Percentiles rank a stretch among this genome's conserved stretches.
Conservation (phyloP, 1,140 invertebrate genomes). For the Leptinotarsa texana region DNA sequence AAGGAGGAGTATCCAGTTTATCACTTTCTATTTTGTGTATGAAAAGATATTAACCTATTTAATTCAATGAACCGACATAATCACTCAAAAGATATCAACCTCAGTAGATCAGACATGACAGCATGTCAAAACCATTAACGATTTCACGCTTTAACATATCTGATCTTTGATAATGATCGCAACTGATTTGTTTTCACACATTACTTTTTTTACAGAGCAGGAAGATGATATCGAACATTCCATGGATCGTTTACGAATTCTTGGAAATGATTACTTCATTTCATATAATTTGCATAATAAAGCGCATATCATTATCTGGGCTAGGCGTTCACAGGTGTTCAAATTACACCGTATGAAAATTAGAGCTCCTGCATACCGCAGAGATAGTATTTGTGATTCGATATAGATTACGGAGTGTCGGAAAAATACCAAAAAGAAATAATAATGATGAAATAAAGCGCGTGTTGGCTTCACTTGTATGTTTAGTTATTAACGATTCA, state of each 20-base stretch:
- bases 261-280: conserved; percentile 4
- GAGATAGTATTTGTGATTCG: neutral
- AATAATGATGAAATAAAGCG: too few relatives aligned
- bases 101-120: too few relatives aligned
- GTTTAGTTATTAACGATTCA: too few relatives aligned
- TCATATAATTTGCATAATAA: neutral
- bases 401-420: neutral
- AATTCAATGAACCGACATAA: too few relatives aligned
- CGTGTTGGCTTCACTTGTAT: too few relatives aligned
- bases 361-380: neutral
- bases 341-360: neutral
- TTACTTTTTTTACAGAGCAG: neutral
- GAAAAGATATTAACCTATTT: too few relatives aligned
- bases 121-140: too few relatives aligned
- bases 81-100: too few relatives aligned
- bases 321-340: neutral
- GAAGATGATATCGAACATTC: neutral
- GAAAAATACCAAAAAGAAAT: neutral
- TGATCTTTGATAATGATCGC: too few relatives aligned
- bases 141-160: too few relatives aligned
- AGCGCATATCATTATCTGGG: neutral
- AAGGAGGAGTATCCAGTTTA: too few relatives aligned
- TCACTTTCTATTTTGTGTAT: too few relatives aligned
- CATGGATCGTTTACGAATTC: neutral
- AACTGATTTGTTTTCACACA: neutral